Evolutionary conservation across 2,113 vertebrate species (phyloP).

Genomic region (Vombatus ursinus): DNA sequence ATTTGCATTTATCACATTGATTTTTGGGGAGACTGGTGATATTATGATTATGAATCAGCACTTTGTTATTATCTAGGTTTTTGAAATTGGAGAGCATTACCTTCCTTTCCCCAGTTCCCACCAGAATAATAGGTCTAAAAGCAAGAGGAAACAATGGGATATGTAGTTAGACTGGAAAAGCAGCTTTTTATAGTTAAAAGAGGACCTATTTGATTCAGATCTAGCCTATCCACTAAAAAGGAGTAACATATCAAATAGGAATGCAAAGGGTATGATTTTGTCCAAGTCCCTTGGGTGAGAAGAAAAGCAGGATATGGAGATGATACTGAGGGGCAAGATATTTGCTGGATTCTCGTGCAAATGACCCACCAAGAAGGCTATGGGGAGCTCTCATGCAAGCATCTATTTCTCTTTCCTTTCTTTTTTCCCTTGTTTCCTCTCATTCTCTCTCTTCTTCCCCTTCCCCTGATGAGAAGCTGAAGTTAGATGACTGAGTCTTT

Average conservation of each 20-base stretch:
- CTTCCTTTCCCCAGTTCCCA: background rate
- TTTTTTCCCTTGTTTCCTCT: background rate
- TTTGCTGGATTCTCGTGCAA: background rate
- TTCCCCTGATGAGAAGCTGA: background rate
- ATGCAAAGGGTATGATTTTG: background rate
- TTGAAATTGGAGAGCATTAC: background rate
- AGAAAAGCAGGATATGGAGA: background rate
- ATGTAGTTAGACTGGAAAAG: background rate
- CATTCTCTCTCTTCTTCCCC: no score
- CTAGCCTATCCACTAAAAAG: background rate
- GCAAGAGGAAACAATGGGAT: background rate
- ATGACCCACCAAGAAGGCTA: background rate
- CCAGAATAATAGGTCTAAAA: background rate
- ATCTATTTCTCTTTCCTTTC: background rate
- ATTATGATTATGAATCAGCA: background rate
- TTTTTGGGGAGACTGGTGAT: background rate
- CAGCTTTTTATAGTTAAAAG: background rate
- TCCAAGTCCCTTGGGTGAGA: background rate
- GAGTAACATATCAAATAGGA: background rate
- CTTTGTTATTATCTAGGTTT: background rate
- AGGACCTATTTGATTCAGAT: background rate
- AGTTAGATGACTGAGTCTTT: background rate
- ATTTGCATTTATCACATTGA: background rate
- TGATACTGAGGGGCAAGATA: background rate
- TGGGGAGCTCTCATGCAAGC: background rate